These are phyloP conservation scores for Leptinotarsa texana DNA, from an alignment of 1,140 invertebrate genomes.

Conservation along the genomic window DNA sequence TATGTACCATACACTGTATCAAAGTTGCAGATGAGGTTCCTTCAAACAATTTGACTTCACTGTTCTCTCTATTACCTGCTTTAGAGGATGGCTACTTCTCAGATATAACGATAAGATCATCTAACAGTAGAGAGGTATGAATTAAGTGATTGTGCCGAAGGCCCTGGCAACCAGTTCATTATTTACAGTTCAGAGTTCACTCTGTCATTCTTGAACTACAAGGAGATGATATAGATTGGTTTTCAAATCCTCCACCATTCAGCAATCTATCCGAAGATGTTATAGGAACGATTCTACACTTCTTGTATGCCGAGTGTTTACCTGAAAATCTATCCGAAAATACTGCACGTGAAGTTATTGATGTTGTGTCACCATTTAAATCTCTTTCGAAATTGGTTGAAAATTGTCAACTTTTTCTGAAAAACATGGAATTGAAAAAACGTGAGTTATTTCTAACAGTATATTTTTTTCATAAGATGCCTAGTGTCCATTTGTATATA, in stretches of 20 bases:
- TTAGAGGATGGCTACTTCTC: conserved; percentile 68
- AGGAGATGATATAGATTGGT: conserved; percentile 62
- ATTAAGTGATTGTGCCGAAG: too few species aligned
- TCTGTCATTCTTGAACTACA: conserved; percentile 63
- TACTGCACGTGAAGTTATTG: conserved; percentile 62
- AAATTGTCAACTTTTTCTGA: conserved; percentile 64
- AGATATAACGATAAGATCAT: conserved; percentile 62
- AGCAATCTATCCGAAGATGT: conserved; percentile 62
- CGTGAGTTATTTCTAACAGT: conserved; percentile 56
- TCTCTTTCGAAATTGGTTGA: conserved; percentile 61
- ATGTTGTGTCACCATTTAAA: conserved; percentile 57
- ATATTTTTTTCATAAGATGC: not conserved
- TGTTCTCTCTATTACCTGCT: conserved; percentile 65
- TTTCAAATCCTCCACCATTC: conserved; percentile 56
- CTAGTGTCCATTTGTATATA: too few species aligned
- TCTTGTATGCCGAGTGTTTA: conserved; percentile 68
- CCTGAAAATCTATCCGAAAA: conserved; percentile 61
- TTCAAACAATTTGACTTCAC: conserved; percentile 54
- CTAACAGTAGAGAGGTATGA: conserved; percentile 61
- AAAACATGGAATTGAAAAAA: conserved; percentile 66
- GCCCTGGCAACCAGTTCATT: too few species aligned
- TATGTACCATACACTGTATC: conserved; percentile 68
- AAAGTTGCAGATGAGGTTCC: conserved; percentile 57
- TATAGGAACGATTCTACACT: conserved; percentile 64
- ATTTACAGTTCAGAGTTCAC: conserved; percentile 65